Evolutionary conservation across 2,888 invertebrate species (phyloP), one percentile per base, ranked within the genome.

Genomic region (Tetragonisca angustula): DNA sequence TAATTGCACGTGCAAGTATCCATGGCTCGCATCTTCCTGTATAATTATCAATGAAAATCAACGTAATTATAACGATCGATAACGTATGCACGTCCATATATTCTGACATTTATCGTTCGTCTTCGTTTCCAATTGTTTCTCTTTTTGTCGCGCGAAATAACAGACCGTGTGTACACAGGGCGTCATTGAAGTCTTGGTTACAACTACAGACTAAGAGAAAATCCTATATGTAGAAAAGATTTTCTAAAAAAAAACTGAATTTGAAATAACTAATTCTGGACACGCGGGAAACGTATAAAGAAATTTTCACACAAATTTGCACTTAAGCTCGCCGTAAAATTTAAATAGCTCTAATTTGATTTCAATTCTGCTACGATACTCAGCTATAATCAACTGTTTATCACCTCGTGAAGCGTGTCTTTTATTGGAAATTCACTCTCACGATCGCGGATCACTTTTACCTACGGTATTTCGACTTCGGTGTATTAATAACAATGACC

Each of bases 1-100:
- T 88, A 89, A 89, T 89, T 88, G 88, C 81, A 77, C 87, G 79
- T 61, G 89, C 89, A 82, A 83, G 84, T 87, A 83, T 83, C 81
- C 78, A 65, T 79, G 81, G 43, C 54, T 85, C 75, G 76, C 80
- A 78, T 85, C 88, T 88, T 79, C 74, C 73, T 50, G 56, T 68
- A 83, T 86, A 87, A 88, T 89, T 82, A 86, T 88, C 83, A 88
- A 80, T 82, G 87, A 82, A 86, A 86, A 89, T 88, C 76, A 81
- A 59, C 61, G 75, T 27, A 72, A 81, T 89, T 83, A 83, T 75
- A 70, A 65, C 75, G 64, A 19, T 54, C 24, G 19, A 43, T 49
- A 62, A 43, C 43, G 4, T 32, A 17, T 21, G 32, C 27, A 5
- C 50, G 50, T 43, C 27, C 56, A 6, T 59, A 43, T 43, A 21